Base-by-base conservation (phyloP, 2,113 vertebrate species). In the Fregata magnificens region DNA sequence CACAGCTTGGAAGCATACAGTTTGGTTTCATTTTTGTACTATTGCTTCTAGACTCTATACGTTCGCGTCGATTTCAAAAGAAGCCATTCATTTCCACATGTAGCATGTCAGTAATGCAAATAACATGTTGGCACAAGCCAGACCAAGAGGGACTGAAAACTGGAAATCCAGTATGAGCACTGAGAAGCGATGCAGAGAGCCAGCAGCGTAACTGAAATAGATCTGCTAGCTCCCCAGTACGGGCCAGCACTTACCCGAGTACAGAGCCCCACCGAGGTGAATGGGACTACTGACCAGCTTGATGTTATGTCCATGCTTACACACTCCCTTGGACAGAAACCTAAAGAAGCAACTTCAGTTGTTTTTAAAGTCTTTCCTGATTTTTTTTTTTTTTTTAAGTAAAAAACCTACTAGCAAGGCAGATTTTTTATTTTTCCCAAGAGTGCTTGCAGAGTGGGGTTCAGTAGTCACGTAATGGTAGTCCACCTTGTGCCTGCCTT, bases 391-490 rank as follows among this genome's bases (percentile, higher is more conserved):
- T n/a, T 44, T 47, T 67, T 49, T 29, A 4, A 13, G 32, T 47
- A 47, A 9, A 74, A 44, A 17, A 3, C 36, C 6, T 7, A 13
- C 19, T 17, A 55, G 22, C 13, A 15, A 38, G 28, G 24, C 9
- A 17, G 50, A 31, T 40, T 36, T 11, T 18, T 42, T 4, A 32
- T 45, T 58, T 29, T 29, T n/a, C 19, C 21, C 34, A 38, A 8
- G 26, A 17, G 14, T 10, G 8, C 36, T 32, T 10, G n/a, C 16
- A 16, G 73, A 29, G 18, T 2, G 17, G 32, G 44, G 38, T 3
- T 26, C 20, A 6, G 32, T 2, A 18, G 26, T 28, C 72, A 53
- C 13, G 1, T 6, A n/a, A 5, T 1, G 1, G 21, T 4, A 8
- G 5, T 2, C 34, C 28, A 26, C 65, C 7, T 26, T 4, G 26